Evolutionary conservation across 2,797 vertebrate species (phyloP), one percentile per base, ranked within the genome.

Genomic region (Hoplostethus mediterraneus): DNA sequence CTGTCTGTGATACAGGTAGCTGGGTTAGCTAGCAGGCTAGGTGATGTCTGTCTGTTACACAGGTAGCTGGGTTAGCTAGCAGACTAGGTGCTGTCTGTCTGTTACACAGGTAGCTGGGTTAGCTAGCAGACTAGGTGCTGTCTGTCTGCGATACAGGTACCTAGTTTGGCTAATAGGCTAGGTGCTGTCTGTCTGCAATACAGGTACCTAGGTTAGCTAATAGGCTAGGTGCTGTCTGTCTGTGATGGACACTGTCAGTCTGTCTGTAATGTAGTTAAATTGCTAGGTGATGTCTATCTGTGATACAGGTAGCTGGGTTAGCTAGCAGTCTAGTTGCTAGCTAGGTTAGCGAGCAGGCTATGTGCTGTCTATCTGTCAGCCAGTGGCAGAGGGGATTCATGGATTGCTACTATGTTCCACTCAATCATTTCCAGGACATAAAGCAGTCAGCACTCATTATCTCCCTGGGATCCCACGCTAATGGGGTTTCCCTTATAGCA

Each of bases 381-480:
- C 52, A 10, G 63, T 17, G 49, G 79, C 67, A 65, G 69, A 84
- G 63, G 63, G 75, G 69, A 86, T 90, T 90, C 90, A 87, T 90
- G 84, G 90, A 86, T 76, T 72, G 74, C 79, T 69, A 57, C 75
- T 71, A 71, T 73, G 84, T 80, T 86, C 85, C 81, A 93, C 87
- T 92, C 90, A 82, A 92, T 91, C 89, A 92, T 93, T 90, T 92
- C 87, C 86, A 84, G 80, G 76, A 90, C 90, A 90, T 92, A 91
- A 92, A 92, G 84, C 88, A 92, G 86, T 88, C 88, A 86, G 86
- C 75, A 44, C 82, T 91, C 89, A 90, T 92, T 90, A 91, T 92
- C 82, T 92, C 87, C 80, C 76, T 76, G 77, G 87, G 82, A 91
- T 85, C 80, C 84, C 76, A 80, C 74, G 67, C 88, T 90, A 88